Evolutionary conservation across 1,140 invertebrate genomes (phyloP), one percentile per base, ranked within the genome.

Genomic region (Uloborus diversus): DNA sequence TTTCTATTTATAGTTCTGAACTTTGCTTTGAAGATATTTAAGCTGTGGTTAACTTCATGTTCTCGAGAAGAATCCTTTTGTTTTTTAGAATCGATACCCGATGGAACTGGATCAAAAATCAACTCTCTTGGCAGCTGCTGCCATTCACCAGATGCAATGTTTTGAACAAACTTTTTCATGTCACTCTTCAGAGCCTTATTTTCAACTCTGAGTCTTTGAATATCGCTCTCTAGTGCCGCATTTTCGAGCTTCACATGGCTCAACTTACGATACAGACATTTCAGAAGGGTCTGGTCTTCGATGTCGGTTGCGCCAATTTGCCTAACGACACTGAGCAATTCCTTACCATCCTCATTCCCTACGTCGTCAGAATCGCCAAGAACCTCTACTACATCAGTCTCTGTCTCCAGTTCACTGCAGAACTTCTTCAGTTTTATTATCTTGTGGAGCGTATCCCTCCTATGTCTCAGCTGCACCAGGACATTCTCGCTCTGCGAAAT

Each of bases 141-240:
- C 73, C 73, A 78, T 30, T 78, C 73, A 0, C 73, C 61, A 20
- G 30, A 32, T 9, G 62, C 28, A n/a, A 78, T 78, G 7, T 51
- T 47, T 27, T 56, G 33, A 25, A 78, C 27, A 37, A 37, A 78
- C 25, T 78, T 78, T n/a, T 65, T 78, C 73, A 78, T 78, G 5
- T 66, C 73, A 57, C 61, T 78, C 17, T 20, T 65, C 32, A 65
- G 17, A 20, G 73, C 61, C 49, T 27, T 78, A 5, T 57, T 53
- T 30, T 78, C 61, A 1, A 66, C 1, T 42, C 23, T 66, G 14
- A 78, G 37, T 27, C 37, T 65, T 27, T 78, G 47, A 33, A 78
- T 65, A 20, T 78, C 59, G 13, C 37, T 20, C 11, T 37, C 42
- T 0, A 78, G 35, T 28, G 30, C 32, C 20, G 53, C 47, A 47